Evolutionary conservation across 1,140 invertebrate species (phyloP), one percentile per base, ranked within the genome.

Genomic region (Oppia nitens): DNA sequence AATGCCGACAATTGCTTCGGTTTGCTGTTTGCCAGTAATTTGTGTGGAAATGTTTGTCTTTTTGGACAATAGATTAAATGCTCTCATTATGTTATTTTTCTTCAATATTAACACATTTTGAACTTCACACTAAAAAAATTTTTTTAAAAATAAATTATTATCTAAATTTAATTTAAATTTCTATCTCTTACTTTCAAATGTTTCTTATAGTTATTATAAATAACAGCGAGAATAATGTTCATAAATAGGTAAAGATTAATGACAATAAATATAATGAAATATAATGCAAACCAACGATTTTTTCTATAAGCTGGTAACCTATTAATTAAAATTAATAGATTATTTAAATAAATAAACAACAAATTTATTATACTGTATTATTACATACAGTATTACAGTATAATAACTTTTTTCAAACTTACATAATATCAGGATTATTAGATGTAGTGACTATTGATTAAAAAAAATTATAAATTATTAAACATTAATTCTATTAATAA

Each of bases 401-500:
- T 4, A 23, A 24, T 23, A 11, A n/a, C 12, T 47, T 12, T 12
- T 21, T 48, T 14, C 20, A 12, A 54, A 67, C 73, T 72, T 70
- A 77, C 75, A 77, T 77, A 52, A 78, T 67, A 68, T 77, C 75
- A 27, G 76, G 76, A 63, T 75, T 72, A 65, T 78, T 78, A 11
- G 76, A 73, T 32, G 75, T 76, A 17, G 76, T 78, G 9, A 77
- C 32, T 40, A 17, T 40, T 9, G 6, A 9, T 40, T 9, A 40
- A 9, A 40, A 40, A 40, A 40, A 40, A 17, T 40, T 40, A 9
- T 17, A 40, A 17, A 40, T 17, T n/a, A n/a, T n/a, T n/a, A n/a
- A n/a, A n/a, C n/a, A n/a, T n/a, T n/a, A n/a, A n/a, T n/a, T n/a
- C n/a, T n/a, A n/a, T n/a, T n/a, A n/a, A n/a, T 40, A 9, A 40